Evolutionary conservation across 1,140 invertebrate genomes (phyloP).

Genomic region (Radopholus similis): DNA sequence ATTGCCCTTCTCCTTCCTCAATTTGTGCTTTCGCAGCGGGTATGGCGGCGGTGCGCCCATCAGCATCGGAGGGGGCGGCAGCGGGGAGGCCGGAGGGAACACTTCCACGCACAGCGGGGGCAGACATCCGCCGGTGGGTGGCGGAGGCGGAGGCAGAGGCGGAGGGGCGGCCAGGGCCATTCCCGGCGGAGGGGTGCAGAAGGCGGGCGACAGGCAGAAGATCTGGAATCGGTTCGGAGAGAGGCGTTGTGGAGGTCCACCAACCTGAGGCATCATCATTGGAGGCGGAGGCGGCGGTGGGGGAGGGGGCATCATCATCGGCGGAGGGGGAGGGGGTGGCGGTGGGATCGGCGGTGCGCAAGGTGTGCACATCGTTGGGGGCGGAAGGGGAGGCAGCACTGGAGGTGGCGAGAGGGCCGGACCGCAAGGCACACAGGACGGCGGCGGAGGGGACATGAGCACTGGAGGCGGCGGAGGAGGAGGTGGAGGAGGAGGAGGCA

Average conservation of each 20-base stretch:
- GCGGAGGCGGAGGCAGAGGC: conserved; percentile 6
- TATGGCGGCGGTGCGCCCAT: neutral
- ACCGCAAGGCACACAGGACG: neutral
- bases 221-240: too few species aligned
- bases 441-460: neutral
- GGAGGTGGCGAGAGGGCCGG: neutral
- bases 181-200: conserved; percentile 12
- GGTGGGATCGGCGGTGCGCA: neutral
- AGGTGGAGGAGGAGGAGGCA: neutral
- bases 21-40: conserved; percentile 1
- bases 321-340: neutral
- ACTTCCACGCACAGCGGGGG: conserved; percentile 12
- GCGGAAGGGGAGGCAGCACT: neutral
- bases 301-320: neutral
- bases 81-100: neutral
- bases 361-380: neutral
- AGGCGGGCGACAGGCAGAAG: too few species aligned
- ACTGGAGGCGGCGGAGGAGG: neutral
- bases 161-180: too few species aligned
- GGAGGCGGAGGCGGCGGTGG: neutral
- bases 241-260: neutral
- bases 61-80: neutral
- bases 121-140: conserved; percentile 1
- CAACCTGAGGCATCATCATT: neutral
- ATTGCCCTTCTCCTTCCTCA: neutral